Evolutionary conservation across 2,113 vertebrate genomes (phyloP).

Genomic region (Malurus cyaneus): DNA sequence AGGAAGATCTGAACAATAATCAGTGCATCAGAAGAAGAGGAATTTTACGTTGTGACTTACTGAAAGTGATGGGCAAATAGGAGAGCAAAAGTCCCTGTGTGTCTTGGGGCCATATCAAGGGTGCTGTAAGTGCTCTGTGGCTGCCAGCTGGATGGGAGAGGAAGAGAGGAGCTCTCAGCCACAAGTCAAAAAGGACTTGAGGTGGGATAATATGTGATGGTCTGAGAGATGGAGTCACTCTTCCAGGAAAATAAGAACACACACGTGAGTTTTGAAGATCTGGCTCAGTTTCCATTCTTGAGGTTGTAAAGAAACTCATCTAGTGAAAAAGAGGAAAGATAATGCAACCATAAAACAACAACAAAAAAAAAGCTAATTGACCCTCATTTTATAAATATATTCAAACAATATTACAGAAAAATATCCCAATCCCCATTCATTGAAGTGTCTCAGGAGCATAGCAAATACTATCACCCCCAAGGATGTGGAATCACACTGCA

Average conservation of each 20-base stretch:
- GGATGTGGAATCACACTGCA: neutral
- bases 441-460: neutral
- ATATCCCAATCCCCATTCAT: neutral
- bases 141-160: neutral
- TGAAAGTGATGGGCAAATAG: neutral
- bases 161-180: neutral
- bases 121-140: neutral
- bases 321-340: neutral
- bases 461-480: neutral
- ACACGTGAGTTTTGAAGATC: neutral
- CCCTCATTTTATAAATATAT: neutral
- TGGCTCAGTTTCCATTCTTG: neutral
- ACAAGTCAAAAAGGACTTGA: neutral
- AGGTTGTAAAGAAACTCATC: neutral
- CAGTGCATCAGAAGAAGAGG: neutral
- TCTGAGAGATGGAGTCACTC: neutral
- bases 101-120: neutral
- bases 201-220: neutral
- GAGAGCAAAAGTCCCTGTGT: neutral
- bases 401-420: neutral
- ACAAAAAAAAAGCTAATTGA: neutral
- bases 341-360: neutral
- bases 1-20: neutral
- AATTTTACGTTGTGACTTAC: neutral
- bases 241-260: slow-evolving; percentile 1